Percentiles rank a stretch among this genome's conserved stretches.
phyloP scores from a whole-genome alignment of 2,113 vertebrate genomes.

The Grammatotria lemairii region DNA sequence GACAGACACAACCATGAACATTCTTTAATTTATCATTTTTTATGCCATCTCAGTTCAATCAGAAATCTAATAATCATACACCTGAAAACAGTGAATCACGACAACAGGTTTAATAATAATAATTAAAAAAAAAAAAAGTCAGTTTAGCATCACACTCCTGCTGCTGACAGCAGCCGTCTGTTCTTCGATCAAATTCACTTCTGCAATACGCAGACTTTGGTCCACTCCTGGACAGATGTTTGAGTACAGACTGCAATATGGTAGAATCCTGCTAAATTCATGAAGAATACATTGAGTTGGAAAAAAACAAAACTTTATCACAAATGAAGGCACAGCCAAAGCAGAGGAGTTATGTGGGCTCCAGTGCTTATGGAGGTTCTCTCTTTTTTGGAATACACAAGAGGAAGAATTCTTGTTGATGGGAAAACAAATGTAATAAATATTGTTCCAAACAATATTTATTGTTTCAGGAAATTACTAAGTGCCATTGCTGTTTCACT shows the following conservation, averaged over 20 bases:
- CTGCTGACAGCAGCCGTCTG: neutral
- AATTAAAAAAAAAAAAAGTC: neutral
- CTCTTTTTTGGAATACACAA: conserved; percentile 60
- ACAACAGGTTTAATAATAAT: neutral
- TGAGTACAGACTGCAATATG: neutral
- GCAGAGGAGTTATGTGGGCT: conserved; percentile 33
- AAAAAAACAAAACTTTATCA: neutral
- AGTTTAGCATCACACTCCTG: neutral
- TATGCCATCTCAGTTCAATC: conserved; percentile 1
- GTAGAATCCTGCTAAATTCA: neutral
- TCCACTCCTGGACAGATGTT: neutral
- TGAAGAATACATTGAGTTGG: neutral
- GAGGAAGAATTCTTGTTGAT: conserved; percentile 52
- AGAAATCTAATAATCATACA: neutral
- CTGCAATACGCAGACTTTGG: neutral
- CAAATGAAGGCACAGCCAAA: conserved; percentile 61
- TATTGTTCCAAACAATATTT: conserved; percentile 69
- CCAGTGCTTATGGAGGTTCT: conserved; percentile 20
- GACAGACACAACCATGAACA: neutral
- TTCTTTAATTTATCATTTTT: neutral
- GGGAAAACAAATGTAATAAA: conserved; percentile 52
- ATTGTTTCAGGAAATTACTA: conserved; percentile 53
- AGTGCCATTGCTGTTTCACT: neutral
- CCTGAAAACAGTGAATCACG: neutral
- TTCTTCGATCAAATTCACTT: neutral